These are phyloP conservation scores for Eubucco bourcierii DNA, from an alignment of 2,113 vertebrate genomes.

Conservation along the genomic window DNA sequence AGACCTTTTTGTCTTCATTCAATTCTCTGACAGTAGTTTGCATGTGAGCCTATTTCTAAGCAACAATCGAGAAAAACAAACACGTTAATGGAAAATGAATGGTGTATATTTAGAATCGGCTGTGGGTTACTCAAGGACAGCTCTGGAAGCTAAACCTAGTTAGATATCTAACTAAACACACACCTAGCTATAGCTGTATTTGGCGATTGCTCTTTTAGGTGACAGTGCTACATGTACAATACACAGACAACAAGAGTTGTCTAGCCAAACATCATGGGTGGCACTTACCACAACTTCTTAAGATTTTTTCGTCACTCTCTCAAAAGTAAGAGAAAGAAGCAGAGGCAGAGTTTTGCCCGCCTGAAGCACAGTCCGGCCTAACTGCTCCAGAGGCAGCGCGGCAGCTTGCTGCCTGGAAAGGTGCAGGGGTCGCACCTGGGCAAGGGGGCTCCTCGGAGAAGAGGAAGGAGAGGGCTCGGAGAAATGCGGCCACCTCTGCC, in stretches of 20 bases:
- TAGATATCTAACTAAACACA: background rate
- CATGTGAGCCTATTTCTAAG: background rate
- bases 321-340: rapidly evolving
- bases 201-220: no score
- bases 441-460: no score
- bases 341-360: background rate
- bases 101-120: background rate
- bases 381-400: rapidly evolving
- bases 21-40: background rate
- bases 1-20: background rate
- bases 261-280: background rate
- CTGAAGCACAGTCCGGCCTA: background rate
- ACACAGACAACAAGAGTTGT: no score
- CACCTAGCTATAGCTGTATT: no score
- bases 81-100: background rate
- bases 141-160: background rate
- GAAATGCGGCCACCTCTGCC: no score
- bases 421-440: rapidly evolving
- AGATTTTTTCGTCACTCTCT: no score
- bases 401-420: rapidly evolving
- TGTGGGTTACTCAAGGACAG: background rate
- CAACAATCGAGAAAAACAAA: background rate
- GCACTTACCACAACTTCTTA: no score
- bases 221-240: background rate
- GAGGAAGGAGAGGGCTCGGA: no score